These are phyloP conservation scores for Cylloceria caligata DNA, from an alignment of 2,888 invertebrate genomes.

Conservation along the genomic window DNA sequence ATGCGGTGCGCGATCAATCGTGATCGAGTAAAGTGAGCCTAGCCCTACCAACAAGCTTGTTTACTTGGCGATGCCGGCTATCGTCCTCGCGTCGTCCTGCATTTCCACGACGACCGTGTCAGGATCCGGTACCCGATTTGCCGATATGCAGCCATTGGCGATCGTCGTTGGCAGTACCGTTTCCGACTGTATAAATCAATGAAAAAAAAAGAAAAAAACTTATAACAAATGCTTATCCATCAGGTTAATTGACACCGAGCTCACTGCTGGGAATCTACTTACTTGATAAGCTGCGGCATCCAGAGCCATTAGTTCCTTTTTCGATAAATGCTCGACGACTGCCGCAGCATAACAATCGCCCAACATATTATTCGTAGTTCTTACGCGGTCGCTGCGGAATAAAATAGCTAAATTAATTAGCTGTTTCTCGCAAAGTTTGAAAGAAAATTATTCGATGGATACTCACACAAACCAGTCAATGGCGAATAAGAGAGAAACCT, in stretches of 20 bases:
- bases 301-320: conserved; percentile 92
- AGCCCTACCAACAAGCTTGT: conserved; percentile 84
- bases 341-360: conserved; percentile 96
- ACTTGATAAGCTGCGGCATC: conserved; percentile 89
- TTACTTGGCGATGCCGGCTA: conserved; percentile 84
- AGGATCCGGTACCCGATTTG: conserved; percentile 83
- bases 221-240: not conserved
- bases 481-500: conserved; percentile 93
- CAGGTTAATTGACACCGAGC: not conserved
- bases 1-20: conserved; percentile 62
- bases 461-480: conserved; percentile 97
- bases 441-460: conserved; percentile 40
- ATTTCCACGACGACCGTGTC: conserved; percentile 83
- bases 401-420: not conserved
- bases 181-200: conserved; percentile 78
- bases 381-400: conserved; percentile 90
- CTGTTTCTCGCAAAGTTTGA: too few relatives aligned
- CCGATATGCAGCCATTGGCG: conserved; percentile 83
- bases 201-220: not conserved
- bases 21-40: conserved; percentile 78
- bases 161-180: conserved; percentile 81
- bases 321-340: conserved; percentile 93
- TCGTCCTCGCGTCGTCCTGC: conserved; percentile 83
- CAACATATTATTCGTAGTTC: conserved; percentile 95
- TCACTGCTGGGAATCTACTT: conserved; percentile 37